phyloP scores from a whole-genome alignment of 2,113 vertebrate species.

The Erpornis zantholeuca region DNA sequence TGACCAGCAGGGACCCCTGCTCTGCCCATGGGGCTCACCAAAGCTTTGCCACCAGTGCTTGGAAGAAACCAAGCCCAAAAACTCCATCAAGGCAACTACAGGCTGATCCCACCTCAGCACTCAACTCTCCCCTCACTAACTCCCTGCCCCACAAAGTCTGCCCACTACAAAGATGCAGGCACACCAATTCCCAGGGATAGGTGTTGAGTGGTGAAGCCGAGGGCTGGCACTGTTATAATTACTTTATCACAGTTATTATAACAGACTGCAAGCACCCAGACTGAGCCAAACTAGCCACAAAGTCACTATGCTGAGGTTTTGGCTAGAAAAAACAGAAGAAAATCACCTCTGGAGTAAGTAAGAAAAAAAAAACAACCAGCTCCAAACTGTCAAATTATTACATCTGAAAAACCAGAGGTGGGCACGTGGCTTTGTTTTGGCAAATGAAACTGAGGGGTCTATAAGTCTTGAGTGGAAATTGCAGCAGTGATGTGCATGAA shows the following conservation, averaged over 20 bases:
- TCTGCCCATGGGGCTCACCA: not conserved
- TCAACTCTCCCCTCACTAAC: not conserved
- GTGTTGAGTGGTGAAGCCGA: not conserved
- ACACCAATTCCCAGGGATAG: not conserved
- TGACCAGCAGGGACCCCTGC: not conserved
- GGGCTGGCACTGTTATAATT: not conserved
- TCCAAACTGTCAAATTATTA: not conserved
- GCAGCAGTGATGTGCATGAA: not conserved
- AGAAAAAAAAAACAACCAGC: not conserved
- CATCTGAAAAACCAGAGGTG: not conserved
- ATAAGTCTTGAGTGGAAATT: not conserved
- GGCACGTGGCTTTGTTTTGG: fast-evolving
- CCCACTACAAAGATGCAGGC: not conserved
- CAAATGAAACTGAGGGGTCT: not conserved
- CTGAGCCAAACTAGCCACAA: not conserved
- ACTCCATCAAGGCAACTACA: not conserved
- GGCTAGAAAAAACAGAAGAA: not conserved
- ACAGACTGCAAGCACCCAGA: not conserved
- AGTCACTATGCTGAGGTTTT: fast-evolving
- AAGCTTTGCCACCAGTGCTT: not conserved
- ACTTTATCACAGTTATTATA: not conserved
- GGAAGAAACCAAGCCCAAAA: not conserved
- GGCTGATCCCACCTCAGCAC: not conserved
- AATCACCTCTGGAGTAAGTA: not conserved
- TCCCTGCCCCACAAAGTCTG: not conserved